phyloP scores from a whole-genome alignment of 1,140 invertebrate species.

The Drosophila tsacasi region DNA sequence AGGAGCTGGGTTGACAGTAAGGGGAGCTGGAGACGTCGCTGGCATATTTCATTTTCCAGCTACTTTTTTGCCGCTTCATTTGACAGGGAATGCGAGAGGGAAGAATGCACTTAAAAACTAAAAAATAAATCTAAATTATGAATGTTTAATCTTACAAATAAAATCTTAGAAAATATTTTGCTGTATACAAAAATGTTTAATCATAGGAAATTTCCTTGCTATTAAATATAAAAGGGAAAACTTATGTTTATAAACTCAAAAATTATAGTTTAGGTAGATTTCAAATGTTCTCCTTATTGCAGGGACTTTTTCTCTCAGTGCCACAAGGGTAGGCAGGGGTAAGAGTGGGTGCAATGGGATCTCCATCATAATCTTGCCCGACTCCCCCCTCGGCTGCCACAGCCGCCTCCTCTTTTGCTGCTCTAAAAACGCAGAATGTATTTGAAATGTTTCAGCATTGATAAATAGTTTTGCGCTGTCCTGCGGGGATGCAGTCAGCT shows the following conservation, averaged over 20 bases:
- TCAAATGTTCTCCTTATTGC: no score
- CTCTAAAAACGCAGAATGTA: constrained; percentile 75
- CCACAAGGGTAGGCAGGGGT: not conserved
- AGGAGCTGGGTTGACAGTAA: constrained; percentile 14
- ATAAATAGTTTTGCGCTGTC: constrained; percentile 80
- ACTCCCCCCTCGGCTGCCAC: not conserved
- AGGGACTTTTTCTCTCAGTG: not conserved
- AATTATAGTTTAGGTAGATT: no score
- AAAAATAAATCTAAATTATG: not conserved
- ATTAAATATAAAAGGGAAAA: no score
- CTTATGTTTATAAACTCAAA: no score
- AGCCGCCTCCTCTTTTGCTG: constrained; percentile 9
- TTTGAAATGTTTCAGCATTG: constrained; percentile 84
- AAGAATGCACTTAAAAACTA: not conserved
- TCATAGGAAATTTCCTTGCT: no score
- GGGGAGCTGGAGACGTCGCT: constrained; percentile 63
- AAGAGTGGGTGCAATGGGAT: constrained; percentile 18
- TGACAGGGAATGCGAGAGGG: constrained; percentile 57
- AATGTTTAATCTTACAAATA: no score
- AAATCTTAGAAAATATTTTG: no score
- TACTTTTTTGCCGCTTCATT: constrained; percentile 84
- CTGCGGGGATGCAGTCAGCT: constrained; percentile 47
- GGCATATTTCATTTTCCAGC: constrained; percentile 83
- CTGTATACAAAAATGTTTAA: no score
- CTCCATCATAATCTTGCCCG: constrained; percentile 73